phyloP scores from a whole-genome alignment of 2,797 vertebrate genomes.

The Melopsittacus undulatus region DNA sequence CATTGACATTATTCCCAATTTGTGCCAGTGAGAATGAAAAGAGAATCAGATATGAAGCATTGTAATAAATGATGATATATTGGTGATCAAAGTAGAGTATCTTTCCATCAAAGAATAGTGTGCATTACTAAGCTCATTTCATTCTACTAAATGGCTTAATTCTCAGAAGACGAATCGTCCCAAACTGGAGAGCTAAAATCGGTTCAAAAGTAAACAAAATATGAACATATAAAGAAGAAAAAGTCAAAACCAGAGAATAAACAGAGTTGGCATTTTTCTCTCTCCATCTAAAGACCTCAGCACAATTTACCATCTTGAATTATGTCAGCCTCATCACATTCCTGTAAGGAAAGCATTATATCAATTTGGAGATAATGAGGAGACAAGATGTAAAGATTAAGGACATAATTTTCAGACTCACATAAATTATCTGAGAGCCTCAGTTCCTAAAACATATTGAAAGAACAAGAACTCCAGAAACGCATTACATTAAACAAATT shows the following conservation, averaged over 20 bases:
- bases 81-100: constrained; percentile 24
- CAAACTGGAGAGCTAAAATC: not conserved
- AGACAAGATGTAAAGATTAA: not conserved
- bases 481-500: not conserved
- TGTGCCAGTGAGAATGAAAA: constrained; percentile 12
- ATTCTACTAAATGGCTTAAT: not conserved
- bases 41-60: not conserved
- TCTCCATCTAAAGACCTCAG: not conserved
- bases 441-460: not conserved
- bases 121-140: constrained; percentile 3
- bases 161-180: not conserved
- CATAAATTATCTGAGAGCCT: not conserved
- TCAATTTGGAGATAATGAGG: not conserved
- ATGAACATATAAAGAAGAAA: not conserved
- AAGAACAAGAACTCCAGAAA: not conserved
- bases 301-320: not conserved
- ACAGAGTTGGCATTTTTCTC: not conserved
- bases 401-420: not conserved
- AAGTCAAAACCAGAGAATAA: not conserved
- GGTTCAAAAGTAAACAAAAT: not conserved
- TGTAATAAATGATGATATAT: constrained; percentile 3
- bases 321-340: not conserved
- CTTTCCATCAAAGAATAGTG: not conserved
- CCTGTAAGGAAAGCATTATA: not conserved
- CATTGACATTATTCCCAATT: not conserved